phyloP scores from a whole-genome alignment of 2,888 invertebrate genomes.

The Biston betularia region DNA sequence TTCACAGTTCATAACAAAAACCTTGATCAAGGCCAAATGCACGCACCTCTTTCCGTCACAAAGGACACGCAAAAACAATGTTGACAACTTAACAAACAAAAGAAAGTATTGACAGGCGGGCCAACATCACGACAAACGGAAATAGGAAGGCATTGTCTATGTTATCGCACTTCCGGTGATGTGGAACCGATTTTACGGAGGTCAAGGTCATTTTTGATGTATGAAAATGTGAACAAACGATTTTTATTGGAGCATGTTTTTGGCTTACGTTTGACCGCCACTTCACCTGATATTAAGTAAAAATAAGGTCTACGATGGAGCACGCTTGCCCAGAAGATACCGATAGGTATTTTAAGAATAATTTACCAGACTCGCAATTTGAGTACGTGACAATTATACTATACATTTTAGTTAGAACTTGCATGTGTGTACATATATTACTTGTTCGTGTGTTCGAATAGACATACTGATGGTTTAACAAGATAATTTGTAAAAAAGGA shows the following conservation, averaged over 20 bases:
- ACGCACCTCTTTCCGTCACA: constrained; percentile 46
- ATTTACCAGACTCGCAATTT: no score
- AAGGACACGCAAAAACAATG: constrained; percentile 46
- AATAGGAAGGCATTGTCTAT: constrained; percentile 69
- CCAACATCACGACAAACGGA: constrained; percentile 66
- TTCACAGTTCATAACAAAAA: constrained; percentile 31
- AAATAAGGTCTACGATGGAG: no score
- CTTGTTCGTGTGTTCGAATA: no score
- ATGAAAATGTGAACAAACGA: constrained; percentile 23
- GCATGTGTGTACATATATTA: no score
- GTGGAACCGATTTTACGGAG: constrained; percentile 52
- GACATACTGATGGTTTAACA: no score
- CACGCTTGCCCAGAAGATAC: no score
- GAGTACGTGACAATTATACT: no score
- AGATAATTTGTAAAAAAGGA: no score
- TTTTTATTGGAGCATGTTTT: constrained; percentile 12
- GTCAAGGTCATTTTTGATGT: constrained; percentile 60
- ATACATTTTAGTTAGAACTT: no score
- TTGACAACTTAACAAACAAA: constrained; percentile 49
- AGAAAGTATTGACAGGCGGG: constrained; percentile 73
- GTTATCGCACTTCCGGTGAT: constrained; percentile 63
- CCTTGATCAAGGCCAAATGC: constrained; percentile 41
- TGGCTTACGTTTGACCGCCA: background rate
- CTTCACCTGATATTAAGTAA: no score
- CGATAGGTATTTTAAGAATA: no score